Percentiles rank a stretch among this genome's conserved stretches.
Conservation (phyloP, 2,888 invertebrate species). For the Drosophila bunnanda region DNA sequence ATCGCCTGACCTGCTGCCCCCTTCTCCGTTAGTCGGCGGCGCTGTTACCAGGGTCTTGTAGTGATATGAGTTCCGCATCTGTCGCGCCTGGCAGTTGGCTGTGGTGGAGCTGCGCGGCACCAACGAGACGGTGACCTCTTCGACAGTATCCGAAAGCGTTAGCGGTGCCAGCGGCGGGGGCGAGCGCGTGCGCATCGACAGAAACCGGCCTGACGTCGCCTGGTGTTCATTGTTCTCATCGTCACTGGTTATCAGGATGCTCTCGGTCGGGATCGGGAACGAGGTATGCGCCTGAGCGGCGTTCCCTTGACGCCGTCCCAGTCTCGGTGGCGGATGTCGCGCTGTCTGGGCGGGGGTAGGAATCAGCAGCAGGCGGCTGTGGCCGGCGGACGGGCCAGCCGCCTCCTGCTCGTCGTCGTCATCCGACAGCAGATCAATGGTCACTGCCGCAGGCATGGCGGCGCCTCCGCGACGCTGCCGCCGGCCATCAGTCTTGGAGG, state of each 20-base stretch:
- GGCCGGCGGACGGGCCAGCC: slow-evolving; percentile 15
- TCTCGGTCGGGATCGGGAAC: slow-evolving; percentile 43
- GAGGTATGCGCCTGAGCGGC: neutral
- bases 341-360: slow-evolving; percentile 19
- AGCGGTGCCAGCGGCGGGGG: slow-evolving; percentile 76
- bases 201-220: slow-evolving; percentile 3
- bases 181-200: slow-evolving; percentile 56
- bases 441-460: slow-evolving; percentile 72
- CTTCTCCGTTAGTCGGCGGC: neutral
- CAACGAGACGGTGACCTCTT: slow-evolving; percentile 81
- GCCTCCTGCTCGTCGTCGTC: slow-evolving; percentile 46
- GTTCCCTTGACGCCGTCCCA: slow-evolving; percentile 8
- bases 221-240: slow-evolving; percentile 52
- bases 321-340: neutral
- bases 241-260: slow-evolving; percentile 81
- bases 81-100: slow-evolving; percentile 66
- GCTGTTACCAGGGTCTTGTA: slow-evolving; percentile 12
- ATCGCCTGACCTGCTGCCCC: slow-evolving; percentile 23
- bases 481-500: slow-evolving; percentile 59
- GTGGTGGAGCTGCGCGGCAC: slow-evolving; percentile 78
- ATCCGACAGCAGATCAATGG: slow-evolving; percentile 82
- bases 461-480: slow-evolving; percentile 57
- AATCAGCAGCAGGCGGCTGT: slow-evolving; percentile 53
- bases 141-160: slow-evolving; percentile 65
- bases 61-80: slow-evolving; percentile 26